phyloP scores from a whole-genome alignment of 2,888 invertebrate genomes.

The Tholera decimalis region DNA sequence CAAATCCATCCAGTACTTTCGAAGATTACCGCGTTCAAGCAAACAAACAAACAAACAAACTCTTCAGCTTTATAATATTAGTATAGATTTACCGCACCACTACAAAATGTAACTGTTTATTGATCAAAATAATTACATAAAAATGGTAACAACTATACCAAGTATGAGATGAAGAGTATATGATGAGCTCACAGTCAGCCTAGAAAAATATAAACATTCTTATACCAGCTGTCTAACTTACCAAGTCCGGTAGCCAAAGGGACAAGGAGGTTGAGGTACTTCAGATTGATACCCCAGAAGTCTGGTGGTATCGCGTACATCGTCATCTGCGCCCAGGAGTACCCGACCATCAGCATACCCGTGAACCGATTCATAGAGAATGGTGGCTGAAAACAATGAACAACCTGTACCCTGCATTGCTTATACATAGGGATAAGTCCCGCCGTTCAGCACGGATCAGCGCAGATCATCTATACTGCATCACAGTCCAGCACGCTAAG shows the following conservation, averaged over 20 bases:
- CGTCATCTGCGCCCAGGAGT: slow-evolving; percentile 95
- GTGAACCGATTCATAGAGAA: slow-evolving; percentile 95
- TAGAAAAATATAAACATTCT: not conserved
- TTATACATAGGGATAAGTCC: not conserved
- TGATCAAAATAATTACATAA: no score
- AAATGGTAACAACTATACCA: no score
- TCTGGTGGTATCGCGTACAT: slow-evolving; percentile 95
- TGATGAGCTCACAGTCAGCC: no score
- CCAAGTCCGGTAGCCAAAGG: slow-evolving; percentile 94
- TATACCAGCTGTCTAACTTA: slow-evolving; percentile 79
- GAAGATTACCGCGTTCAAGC: no score
- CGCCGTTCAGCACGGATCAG: slow-evolving; percentile 1
- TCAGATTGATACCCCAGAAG: slow-evolving; percentile 93
- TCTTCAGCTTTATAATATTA: no score
- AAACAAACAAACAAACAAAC: no score
- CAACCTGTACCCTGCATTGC: slow-evolving; percentile 10
- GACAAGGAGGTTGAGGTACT: slow-evolving; percentile 93
- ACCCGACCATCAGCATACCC: slow-evolving; percentile 95
- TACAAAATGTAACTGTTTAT: no score
- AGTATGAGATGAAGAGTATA: no score
- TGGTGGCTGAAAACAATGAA: slow-evolving; percentile 92
- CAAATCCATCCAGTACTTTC: no score
- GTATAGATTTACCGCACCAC: no score
- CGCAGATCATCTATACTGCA: slow-evolving; percentile 15
- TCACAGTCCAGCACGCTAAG: not conserved